Conservation (phyloP, 2,113 vertebrate species). For the Pomatostomus ruficeps region DNA sequence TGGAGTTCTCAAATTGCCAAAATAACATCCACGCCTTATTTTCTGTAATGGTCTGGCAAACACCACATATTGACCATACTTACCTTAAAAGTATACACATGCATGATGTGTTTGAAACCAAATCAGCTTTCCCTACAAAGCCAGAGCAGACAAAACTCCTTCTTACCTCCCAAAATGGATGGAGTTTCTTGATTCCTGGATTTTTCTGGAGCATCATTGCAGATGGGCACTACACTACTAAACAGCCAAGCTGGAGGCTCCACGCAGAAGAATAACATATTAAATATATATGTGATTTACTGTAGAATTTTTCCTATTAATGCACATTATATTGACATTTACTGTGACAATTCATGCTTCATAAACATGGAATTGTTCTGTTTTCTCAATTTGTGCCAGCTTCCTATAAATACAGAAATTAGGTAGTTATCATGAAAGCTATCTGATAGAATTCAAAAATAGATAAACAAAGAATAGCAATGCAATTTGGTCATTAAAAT, state of each 20-base stretch:
- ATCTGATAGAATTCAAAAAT: constrained; percentile 76
- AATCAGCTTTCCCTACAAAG: not conserved
- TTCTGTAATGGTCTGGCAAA: not conserved
- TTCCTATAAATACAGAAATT: constrained; percentile 78
- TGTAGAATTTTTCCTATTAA: constrained; percentile 22
- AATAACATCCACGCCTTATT: not conserved
- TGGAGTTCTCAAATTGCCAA: not conserved
- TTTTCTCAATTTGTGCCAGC: constrained; percentile 72
- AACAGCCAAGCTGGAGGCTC: not conserved
- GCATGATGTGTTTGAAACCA: not conserved
- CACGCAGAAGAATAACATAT: not conserved
- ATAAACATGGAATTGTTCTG: constrained; percentile 75
- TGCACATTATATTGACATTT: constrained; percentile 66
- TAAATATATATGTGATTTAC: not conserved
- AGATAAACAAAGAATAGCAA: constrained; percentile 77
- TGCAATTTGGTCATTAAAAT: constrained; percentile 75
- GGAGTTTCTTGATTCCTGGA: not conserved
- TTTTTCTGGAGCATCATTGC: not conserved
- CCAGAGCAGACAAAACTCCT: not conserved
- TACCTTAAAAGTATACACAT: not conserved
- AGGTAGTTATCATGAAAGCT: constrained; percentile 71
- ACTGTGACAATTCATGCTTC: constrained; percentile 72
- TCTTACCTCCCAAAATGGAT: not conserved
- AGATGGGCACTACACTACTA: not conserved
- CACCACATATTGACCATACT: not conserved